These are phyloP conservation scores for Elysia chlorotica DNA, from an alignment of 1,140 invertebrate genomes.

Conservation along the genomic window DNA sequence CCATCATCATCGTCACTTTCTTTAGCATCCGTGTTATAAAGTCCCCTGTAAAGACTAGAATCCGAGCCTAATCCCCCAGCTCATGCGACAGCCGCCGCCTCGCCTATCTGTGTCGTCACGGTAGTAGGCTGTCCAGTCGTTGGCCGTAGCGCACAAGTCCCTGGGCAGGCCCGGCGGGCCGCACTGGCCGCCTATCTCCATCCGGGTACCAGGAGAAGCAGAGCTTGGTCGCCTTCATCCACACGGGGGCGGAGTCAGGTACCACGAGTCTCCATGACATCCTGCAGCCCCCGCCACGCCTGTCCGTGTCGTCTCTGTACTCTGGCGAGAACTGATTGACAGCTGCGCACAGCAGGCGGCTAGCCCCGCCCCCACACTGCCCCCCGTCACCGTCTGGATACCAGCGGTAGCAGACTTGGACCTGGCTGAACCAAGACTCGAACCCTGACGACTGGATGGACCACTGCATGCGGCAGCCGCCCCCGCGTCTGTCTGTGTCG, in stretches of 20 bases:
- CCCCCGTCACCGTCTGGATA: slow-evolving; percentile 26
- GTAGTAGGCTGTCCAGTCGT: slow-evolving; percentile 28
- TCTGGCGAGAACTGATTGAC: slow-evolving; percentile 16
- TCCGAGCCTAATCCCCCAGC: slow-evolving; percentile 16
- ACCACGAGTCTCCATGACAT: slow-evolving; percentile 29
- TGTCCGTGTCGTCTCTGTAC: slow-evolving; percentile 30
- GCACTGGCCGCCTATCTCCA: slow-evolving; percentile 29
- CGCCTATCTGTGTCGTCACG: slow-evolving; percentile 30
- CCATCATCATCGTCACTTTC: too few relatives aligned
- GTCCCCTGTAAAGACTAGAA: too few relatives aligned
- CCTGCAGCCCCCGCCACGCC: slow-evolving; percentile 17
- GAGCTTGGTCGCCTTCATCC: slow-evolving; percentile 23
- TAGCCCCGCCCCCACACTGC: slow-evolving; percentile 27
- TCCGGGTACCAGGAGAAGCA: slow-evolving; percentile 29
- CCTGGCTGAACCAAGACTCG: slow-evolving; percentile 14
- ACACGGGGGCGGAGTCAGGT: slow-evolving; percentile 15
- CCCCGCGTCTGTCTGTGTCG: slow-evolving; percentile 24
- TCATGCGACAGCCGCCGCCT: slow-evolving; percentile 22
- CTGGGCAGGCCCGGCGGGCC: slow-evolving; percentile 6
- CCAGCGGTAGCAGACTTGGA: slow-evolving; percentile 29
- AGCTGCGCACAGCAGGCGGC: slow-evolving; percentile 18
- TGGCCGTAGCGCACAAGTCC: slow-evolving; percentile 23
- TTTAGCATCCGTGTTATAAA: too few relatives aligned
- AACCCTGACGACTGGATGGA: neutral
- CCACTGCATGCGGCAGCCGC: slow-evolving; percentile 32